Conservation (phyloP, 2,797 vertebrate genomes). For the Sylvia borin region DNA sequence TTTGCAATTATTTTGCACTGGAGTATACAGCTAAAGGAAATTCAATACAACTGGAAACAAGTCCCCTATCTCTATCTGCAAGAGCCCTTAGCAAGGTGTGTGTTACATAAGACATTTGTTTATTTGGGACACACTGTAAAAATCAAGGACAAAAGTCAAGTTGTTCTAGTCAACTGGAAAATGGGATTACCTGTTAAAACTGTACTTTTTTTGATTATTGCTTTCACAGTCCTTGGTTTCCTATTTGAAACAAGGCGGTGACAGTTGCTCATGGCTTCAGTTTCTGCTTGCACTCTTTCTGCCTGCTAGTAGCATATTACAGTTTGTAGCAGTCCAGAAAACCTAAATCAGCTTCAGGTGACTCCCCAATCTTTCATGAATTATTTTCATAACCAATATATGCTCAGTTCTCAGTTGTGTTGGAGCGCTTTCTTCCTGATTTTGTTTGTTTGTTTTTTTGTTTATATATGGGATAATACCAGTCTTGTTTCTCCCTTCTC, state of each 20-base stretch:
- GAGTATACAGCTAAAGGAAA: neutral
- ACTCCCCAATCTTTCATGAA: neutral
- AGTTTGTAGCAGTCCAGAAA: neutral
- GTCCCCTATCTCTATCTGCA: neutral
- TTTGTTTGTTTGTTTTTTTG: neutral
- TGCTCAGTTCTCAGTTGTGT: neutral
- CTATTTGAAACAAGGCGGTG: neutral
- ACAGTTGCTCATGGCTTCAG: neutral
- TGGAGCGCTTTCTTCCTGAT: neutral
- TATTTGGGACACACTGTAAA: neutral
- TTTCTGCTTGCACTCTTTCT: neutral
- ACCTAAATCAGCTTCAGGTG: neutral
- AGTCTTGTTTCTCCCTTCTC: neutral
- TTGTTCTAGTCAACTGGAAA: neutral
- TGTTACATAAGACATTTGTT: neutral
- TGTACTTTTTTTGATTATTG: neutral
- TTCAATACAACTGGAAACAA: neutral
- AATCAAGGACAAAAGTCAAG: neutral
- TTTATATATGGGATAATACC: neutral
- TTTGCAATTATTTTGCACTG: neutral
- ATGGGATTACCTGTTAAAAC: neutral
- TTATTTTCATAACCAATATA: neutral
- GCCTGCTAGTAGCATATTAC: neutral
- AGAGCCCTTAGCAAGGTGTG: neutral
- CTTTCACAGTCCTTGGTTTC: neutral